phyloP scores from a whole-genome alignment of 2,797 vertebrate genomes.

The Smutsia gigantea region DNA sequence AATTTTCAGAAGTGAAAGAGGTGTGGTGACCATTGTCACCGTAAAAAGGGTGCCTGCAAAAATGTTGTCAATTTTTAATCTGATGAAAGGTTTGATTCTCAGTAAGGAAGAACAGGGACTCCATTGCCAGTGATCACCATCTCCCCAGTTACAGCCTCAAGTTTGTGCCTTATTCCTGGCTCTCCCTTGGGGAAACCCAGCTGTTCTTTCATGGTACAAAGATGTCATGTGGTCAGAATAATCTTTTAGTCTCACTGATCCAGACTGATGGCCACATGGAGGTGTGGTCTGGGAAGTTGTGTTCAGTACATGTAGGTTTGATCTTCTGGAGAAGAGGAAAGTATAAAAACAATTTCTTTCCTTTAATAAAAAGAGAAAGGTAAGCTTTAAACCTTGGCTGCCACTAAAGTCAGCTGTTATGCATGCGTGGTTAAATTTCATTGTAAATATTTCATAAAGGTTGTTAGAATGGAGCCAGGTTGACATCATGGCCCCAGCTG shows the following conservation, averaged over 20 bases:
- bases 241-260: background rate
- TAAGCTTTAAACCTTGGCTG: constrained; percentile 17
- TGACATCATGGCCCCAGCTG: constrained; percentile 60
- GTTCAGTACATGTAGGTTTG: constrained; percentile 52
- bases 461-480: constrained; percentile 49
- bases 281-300: background rate
- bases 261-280: background rate
- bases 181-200: background rate
- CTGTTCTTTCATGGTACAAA: background rate
- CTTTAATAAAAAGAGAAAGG: constrained; percentile 54
- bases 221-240: background rate
- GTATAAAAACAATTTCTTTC: background rate
- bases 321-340: constrained; percentile 51
- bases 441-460: constrained; percentile 65
- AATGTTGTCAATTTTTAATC: background rate
- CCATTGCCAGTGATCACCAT: background rate
- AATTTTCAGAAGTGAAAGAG: background rate
- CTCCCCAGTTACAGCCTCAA: background rate
- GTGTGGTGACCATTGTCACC: background rate
- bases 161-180: background rate
- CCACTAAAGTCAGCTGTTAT: background rate
- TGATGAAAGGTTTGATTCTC: background rate
- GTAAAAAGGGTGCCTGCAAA: background rate
- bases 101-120: background rate
- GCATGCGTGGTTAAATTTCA: background rate